phyloP scores from a whole-genome alignment of 2,888 invertebrate species.

The Congeria kusceri region DNA sequence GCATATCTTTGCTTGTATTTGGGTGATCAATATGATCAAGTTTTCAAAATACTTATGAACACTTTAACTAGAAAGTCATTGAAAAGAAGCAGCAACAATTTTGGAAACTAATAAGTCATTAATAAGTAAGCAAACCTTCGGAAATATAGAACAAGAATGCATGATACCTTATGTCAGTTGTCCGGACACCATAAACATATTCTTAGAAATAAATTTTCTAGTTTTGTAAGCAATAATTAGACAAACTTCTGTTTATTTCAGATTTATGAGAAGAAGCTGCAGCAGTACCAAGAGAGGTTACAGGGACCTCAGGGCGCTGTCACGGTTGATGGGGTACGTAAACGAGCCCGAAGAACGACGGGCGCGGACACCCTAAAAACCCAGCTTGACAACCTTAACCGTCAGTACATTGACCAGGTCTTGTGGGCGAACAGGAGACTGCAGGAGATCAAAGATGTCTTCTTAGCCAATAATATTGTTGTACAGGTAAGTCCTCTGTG shows the following conservation, averaged over 20 bases:
- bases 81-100: too few species aligned
- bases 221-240: too few species aligned
- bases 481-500: slow-evolving; percentile 90
- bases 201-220: too few species aligned
- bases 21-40: too few species aligned
- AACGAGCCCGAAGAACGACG: slow-evolving; percentile 75
- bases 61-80: too few species aligned
- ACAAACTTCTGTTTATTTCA: slow-evolving; percentile 50
- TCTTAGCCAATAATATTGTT: slow-evolving; percentile 84
- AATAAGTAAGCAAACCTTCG: too few species aligned
- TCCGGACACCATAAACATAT: too few species aligned
- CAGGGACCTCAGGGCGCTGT: slow-evolving; percentile 78
- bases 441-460: slow-evolving; percentile 87
- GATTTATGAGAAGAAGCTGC: slow-evolving; percentile 87
- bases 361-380: slow-evolving; percentile 92
- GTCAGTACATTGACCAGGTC: slow-evolving; percentile 89
- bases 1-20: too few species aligned
- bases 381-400: slow-evolving; percentile 93
- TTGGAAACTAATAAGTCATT: too few species aligned
- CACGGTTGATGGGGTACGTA: slow-evolving; percentile 68
- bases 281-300: slow-evolving; percentile 93
- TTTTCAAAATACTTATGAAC: too few species aligned
- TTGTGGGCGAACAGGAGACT: slow-evolving; percentile 85
- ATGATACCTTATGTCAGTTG: too few species aligned
- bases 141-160: too few species aligned